Percentiles rank a stretch among this genome's conserved stretches.
These are phyloP conservation scores for Orchesella flavescens DNA, from an alignment of 2,888 invertebrate genomes.

Conservation along the genomic window DNA sequence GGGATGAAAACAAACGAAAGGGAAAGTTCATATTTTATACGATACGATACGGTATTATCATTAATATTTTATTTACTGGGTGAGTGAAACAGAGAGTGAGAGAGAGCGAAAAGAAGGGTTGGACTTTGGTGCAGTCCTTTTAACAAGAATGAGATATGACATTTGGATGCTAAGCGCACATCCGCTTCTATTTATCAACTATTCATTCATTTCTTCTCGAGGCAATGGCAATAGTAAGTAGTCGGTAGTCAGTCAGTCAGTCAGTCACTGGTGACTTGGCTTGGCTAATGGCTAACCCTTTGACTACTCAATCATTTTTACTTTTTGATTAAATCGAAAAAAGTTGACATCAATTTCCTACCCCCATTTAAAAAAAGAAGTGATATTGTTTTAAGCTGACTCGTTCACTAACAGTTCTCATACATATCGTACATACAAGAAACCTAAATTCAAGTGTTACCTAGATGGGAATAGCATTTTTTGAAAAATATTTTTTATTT, in stretches of 20 bases:
- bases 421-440: no score
- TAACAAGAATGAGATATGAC: background rate
- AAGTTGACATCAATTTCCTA: slow-evolving; percentile 53
- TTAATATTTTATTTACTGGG: background rate
- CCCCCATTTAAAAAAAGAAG: slow-evolving; percentile 4
- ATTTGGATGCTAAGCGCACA: background rate
- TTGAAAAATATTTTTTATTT: no score
- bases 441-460: no score
- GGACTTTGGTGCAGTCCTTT: background rate
- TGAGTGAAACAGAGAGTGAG: background rate
- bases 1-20: background rate
- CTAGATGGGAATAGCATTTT: no score
- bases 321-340: slow-evolving; percentile 38
- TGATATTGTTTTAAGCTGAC: slow-evolving; percentile 31
- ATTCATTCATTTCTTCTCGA: background rate
- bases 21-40: background rate
- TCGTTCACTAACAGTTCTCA: background rate
- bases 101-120: no score
- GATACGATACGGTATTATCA: background rate
- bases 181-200: background rate
- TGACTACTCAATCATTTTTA: slow-evolving; percentile 38
- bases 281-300: slow-evolving; percentile 6
- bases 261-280: no score
- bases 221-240: no score
- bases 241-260: no score